Conservation (phyloP, 2,888 invertebrate genomes). For the Zootermopsis nevadensis region DNA sequence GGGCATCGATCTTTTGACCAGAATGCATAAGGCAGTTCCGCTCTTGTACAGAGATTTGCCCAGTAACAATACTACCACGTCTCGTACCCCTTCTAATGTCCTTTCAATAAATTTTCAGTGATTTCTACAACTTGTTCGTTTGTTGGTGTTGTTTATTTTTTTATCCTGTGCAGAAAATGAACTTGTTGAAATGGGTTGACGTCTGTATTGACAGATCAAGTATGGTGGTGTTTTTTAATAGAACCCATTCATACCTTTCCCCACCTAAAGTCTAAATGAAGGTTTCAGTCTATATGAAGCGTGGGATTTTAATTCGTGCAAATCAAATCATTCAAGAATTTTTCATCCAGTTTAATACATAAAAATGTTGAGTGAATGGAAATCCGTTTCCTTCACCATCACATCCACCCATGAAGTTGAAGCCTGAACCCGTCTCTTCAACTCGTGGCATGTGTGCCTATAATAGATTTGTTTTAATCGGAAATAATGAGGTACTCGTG, state of each 20-base stretch:
- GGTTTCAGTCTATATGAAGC: conserved; percentile 34
- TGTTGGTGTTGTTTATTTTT: conserved; percentile 3
- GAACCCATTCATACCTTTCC: background rate
- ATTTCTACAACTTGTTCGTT: background rate
- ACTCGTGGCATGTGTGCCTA: background rate
- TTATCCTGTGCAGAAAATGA: background rate
- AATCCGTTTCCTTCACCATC: background rate
- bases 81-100: background rate
- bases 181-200: background rate
- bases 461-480: conserved; percentile 1
- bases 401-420: background rate
- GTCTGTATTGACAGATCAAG: background rate
- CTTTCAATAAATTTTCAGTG: background rate
- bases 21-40: no score
- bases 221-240: conserved; percentile 1
- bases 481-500: background rate
- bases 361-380: background rate
- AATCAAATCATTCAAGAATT: conserved; percentile 44
- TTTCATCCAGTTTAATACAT: conserved; percentile 23
- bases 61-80: background rate
- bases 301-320: conserved; percentile 45
- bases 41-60: background rate
- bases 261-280: conserved; percentile 1
- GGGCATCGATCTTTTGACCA: no score
- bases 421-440: no score